These are phyloP conservation scores for Drosophila algonquin DNA, from an alignment of 2,888 invertebrate genomes.

Conservation along the genomic window DNA sequence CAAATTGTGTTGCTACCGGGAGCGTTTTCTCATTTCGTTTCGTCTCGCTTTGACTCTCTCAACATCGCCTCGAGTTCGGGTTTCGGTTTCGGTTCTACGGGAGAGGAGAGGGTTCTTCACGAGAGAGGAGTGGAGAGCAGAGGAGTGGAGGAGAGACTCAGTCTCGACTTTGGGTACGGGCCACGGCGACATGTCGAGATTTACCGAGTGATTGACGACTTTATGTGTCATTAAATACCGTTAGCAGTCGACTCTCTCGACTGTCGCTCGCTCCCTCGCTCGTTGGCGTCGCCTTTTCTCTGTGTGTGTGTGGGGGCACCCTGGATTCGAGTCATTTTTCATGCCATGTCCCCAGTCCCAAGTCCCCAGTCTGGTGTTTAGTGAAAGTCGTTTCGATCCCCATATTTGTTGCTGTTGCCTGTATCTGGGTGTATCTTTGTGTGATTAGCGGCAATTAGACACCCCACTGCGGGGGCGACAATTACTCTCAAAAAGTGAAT, in stretches of 20 bases:
- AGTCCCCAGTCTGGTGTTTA: conserved; percentile 22
- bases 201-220: conserved; percentile 81
- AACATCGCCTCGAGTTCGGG: conserved; percentile 8
- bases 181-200: conserved; percentile 66
- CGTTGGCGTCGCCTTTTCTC: conserved; percentile 2
- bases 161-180: conserved; percentile 25
- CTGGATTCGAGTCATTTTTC: conserved; percentile 62
- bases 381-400: conserved; percentile 60
- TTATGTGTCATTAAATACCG: conserved; percentile 81
- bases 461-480: conserved; percentile 20
- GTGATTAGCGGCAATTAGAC: conserved; percentile 63
- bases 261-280: conserved; percentile 16
- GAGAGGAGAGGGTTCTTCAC: too few species aligned
- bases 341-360: conserved; percentile 33
- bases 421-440: conserved; percentile 27
- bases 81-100: conserved; percentile 15
- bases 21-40: conserved; percentile 54
- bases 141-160: conserved; percentile 10
- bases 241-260: conserved; percentile 55
- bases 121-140: too few species aligned
- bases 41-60: conserved; percentile 22
- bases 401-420: conserved; percentile 23
- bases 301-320: conserved; percentile 13
- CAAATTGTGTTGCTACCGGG: conserved; percentile 81
- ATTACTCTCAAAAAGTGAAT: conserved; percentile 14